These are phyloP conservation scores for Ailuropoda melanoleuca DNA, from an alignment of 2,113 vertebrate genomes.

Conservation along the genomic window DNA sequence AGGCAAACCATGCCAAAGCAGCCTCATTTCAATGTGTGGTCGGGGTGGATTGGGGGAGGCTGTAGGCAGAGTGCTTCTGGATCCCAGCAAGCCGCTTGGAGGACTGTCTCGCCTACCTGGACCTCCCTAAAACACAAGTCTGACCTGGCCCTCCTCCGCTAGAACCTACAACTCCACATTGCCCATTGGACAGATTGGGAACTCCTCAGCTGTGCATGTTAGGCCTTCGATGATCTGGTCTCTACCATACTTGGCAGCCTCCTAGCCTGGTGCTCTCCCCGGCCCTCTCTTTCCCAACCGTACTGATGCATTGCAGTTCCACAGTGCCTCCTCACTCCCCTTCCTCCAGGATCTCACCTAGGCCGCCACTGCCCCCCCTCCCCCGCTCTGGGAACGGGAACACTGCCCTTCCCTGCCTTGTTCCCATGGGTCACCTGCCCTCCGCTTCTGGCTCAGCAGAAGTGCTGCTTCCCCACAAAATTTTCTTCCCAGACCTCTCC, in stretches of 20 bases:
- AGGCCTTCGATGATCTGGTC: neutral
- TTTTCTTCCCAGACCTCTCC: neutral
- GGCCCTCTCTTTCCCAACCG: neutral
- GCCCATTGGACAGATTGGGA: neutral
- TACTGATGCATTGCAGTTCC: neutral
- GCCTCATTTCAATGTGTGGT: slow-evolving; percentile 76
- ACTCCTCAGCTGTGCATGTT: neutral
- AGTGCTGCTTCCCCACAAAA: neutral
- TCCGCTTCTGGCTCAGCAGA: neutral
- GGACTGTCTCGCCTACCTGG: neutral
- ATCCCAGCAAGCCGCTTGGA: slow-evolving; percentile 14
- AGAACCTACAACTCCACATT: neutral
- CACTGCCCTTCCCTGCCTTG: neutral
- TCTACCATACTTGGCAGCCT: neutral
- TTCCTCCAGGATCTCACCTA: neutral
- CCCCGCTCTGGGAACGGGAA: rapidly evolving
- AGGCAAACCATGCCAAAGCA: slow-evolving; percentile 73
- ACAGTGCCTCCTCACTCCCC: neutral
- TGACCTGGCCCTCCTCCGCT: neutral
- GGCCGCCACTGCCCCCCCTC: neutral
- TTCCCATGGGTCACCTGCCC: neutral
- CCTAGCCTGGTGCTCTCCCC: neutral
- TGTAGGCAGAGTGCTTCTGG: slow-evolving; percentile 17
- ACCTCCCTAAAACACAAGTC: neutral
- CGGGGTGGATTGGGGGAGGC: slow-evolving; percentile 57